Percentiles rank a stretch among this genome's conserved stretches.
phyloP scores from a whole-genome alignment of 2,888 invertebrate species.

The Cyclophora punctaria region DNA sequence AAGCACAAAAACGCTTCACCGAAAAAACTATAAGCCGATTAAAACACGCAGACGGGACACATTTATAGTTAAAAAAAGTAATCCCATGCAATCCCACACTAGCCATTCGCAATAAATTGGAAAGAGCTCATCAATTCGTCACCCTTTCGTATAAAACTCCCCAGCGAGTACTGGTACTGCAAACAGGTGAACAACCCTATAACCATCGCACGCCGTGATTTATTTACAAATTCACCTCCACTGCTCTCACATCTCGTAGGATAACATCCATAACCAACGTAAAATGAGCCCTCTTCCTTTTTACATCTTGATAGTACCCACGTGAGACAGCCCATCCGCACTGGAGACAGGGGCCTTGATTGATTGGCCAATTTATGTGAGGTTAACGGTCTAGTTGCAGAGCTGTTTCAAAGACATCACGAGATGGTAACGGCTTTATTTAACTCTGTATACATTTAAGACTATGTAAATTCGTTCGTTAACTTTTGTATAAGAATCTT shows the following conservation, averaged over 20 bases:
- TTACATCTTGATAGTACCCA: slow-evolving; percentile 25
- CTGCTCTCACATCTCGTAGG: slow-evolving; percentile 25
- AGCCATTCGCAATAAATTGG: slow-evolving; percentile 20
- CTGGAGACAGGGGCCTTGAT: slow-evolving; percentile 24
- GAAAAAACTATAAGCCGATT: slow-evolving; percentile 19
- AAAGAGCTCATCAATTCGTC: slow-evolving; percentile 28
- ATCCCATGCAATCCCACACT: slow-evolving; percentile 7
- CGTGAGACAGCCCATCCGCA: slow-evolving; percentile 14
- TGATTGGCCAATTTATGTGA: slow-evolving; percentile 38
- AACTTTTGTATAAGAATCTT: background rate
- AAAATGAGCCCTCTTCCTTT: slow-evolving; percentile 28
- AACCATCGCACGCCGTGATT: slow-evolving; percentile 43
- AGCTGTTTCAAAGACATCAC: slow-evolving; percentile 24
- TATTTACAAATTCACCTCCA: slow-evolving; percentile 46
- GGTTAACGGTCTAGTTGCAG: slow-evolving; percentile 36
- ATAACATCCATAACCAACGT: slow-evolving; percentile 34
- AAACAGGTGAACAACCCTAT: slow-evolving; percentile 50
- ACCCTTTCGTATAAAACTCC: slow-evolving; percentile 23
- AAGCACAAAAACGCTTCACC: slow-evolving; percentile 6
- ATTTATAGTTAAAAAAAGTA: slow-evolving; percentile 15
- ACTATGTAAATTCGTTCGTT: slow-evolving; percentile 9
- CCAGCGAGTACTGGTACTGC: slow-evolving; percentile 19
- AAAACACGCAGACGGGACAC: slow-evolving; percentile 4
- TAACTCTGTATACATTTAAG: slow-evolving; percentile 10
- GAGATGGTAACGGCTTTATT: slow-evolving; percentile 22